phyloP scores from a whole-genome alignment of 2,888 invertebrate genomes.

The Diachrysia chrysitis region DNA sequence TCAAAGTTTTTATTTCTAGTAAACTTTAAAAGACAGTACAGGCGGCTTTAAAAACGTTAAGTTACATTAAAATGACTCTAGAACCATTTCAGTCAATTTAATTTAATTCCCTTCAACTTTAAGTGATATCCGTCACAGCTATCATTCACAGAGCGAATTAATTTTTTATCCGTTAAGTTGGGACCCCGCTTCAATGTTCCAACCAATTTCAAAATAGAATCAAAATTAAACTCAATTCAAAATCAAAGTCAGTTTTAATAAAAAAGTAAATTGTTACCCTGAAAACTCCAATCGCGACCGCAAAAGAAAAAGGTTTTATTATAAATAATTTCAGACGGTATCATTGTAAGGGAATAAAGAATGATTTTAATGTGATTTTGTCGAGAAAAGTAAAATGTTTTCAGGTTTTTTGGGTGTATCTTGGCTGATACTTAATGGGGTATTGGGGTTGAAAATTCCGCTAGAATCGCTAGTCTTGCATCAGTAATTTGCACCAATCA shows the following conservation, averaged over 20 bases:
- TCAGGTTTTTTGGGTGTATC: neutral
- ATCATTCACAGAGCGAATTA: neutral
- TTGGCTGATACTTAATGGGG: neutral
- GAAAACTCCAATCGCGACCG: neutral
- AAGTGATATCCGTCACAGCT: too few species aligned
- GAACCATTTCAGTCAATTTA: too few species aligned
- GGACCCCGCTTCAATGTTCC: neutral
- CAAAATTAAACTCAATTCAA: neutral
- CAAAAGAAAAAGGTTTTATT: neutral
- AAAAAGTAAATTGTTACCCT: constrained; percentile 3
- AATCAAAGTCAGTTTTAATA: neutral
- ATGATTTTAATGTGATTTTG: neutral
- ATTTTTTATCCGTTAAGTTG: neutral
- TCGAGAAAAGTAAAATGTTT: neutral
- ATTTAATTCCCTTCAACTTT: neutral
- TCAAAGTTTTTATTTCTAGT: too few species aligned
- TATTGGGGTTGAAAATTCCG: too few species aligned
- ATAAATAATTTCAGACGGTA: neutral
- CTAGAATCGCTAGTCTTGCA: too few species aligned
- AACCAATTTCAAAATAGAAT: neutral
- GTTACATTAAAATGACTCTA: too few species aligned
- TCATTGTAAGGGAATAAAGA: neutral
- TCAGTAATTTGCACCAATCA: too few species aligned
- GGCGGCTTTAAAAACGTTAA: too few species aligned
- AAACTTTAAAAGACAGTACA: too few species aligned